Conservation (phyloP, 2,797 vertebrate genomes). For the Pagetopsis macropterus region DNA sequence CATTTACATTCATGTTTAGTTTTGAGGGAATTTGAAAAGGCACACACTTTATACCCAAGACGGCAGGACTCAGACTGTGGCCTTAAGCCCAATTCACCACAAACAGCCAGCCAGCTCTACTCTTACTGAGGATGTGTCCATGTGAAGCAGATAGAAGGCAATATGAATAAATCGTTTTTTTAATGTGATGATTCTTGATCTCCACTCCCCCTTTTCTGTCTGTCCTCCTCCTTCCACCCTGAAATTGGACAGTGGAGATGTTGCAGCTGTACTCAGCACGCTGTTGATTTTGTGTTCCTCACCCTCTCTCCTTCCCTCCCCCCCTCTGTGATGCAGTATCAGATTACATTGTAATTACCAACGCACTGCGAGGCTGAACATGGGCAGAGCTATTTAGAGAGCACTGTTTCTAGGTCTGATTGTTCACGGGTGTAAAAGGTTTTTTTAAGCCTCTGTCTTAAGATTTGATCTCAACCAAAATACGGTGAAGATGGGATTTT, state of each 20-base stretch:
- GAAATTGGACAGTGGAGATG: constrained; percentile 51
- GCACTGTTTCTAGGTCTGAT: constrained; percentile 54
- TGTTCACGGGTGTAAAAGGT: constrained; percentile 51
- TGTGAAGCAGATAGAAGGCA: constrained; percentile 40
- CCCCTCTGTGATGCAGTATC: constrained; percentile 66
- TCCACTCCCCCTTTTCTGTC: constrained; percentile 16
- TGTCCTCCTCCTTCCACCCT: constrained; percentile 4
- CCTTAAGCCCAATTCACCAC: constrained; percentile 28
- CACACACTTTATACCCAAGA: constrained; percentile 46
- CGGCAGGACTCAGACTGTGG: constrained; percentile 54
- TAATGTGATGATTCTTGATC: constrained; percentile 32
- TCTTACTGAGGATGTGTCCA: constrained; percentile 47
- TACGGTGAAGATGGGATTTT: constrained; percentile 33
- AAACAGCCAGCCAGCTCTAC: constrained; percentile 48
- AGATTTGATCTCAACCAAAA: constrained; percentile 43
- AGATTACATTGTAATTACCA: constrained; percentile 76
- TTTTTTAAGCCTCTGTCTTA: constrained; percentile 40
- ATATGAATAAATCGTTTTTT: constrained; percentile 43
- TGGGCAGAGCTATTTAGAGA: constrained; percentile 43
- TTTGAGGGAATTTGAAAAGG: constrained; percentile 46
- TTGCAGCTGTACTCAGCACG: constrained; percentile 67
- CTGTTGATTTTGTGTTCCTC: constrained; percentile 47
- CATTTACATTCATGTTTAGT: constrained; percentile 15
- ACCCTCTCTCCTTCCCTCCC: neutral
- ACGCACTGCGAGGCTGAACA: constrained; percentile 51